Conservation (phyloP, 2,797 vertebrate genomes). For the Prionace glauca region DNA sequence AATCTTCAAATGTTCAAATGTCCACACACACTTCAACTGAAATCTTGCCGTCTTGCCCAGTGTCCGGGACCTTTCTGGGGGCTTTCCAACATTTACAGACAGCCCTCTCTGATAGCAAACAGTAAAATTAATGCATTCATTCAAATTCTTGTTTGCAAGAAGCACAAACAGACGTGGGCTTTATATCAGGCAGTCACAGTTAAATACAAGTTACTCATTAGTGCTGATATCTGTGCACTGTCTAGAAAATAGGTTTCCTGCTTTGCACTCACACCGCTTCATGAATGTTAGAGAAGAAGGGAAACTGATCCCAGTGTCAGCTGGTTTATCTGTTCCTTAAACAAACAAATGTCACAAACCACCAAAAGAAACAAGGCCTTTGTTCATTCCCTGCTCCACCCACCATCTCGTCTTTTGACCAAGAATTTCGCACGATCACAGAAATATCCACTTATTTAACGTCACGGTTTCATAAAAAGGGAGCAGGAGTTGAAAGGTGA, state of each 20-base stretch:
- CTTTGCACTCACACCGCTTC: background rate
- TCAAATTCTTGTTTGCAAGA: background rate
- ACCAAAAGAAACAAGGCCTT: background rate
- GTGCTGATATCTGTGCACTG: background rate
- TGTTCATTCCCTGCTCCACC: background rate
- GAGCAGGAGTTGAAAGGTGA: background rate
- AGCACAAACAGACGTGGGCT: background rate
- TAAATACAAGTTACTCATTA: background rate
- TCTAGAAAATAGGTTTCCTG: background rate
- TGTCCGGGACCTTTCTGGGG: background rate
- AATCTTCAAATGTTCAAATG: background rate
- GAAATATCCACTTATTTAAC: background rate
- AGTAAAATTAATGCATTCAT: background rate
- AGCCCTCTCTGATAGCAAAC: background rate
- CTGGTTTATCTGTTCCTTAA: background rate
- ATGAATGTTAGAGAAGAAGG: background rate
- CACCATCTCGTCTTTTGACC: background rate
- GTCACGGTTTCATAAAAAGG: background rate
- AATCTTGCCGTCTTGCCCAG: background rate
- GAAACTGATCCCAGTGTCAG: background rate
- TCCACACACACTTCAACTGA: background rate
- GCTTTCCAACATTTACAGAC: background rate
- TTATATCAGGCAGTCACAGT: background rate
- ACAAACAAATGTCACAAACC: background rate
- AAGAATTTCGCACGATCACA: background rate